Base-by-base conservation (phyloP, 2,888 invertebrate species). In the Deilephila elpenor region DNA sequence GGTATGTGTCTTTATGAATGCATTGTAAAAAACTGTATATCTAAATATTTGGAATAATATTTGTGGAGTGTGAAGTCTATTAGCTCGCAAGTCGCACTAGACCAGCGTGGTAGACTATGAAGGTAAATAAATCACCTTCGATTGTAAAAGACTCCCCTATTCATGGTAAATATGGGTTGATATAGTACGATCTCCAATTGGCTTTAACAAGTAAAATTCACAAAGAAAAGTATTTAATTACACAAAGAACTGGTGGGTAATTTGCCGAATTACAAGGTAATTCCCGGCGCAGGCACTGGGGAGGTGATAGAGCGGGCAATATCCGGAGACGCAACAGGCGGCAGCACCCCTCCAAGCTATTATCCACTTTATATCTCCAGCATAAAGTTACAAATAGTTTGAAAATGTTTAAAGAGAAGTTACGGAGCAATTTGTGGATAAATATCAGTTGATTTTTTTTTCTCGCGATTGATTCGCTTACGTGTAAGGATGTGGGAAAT, bases 301-400 rank as follows among this genome's bases (percentile, higher is more conserved):
- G 83, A 78, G 78, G 83, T 84, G 89, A 90, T 91, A 89, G 89
- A 91, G 83, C 84, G 87, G 81, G 90, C 87, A 90, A 92, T 93
- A 91, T 94, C 94, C 93, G 93, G 87, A 75, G 14, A 73, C 82
- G 92, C 93, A 93, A 93, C 93, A 93, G 92, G 93, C 92, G 77
- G 78, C 53, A 71, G 32, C 2, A 44, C 32, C 25, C 25, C 17
- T 17, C 25, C 59, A 61, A 6, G 56, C 34, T 37, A 71, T 61
- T 34, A 56, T 71, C 37, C 20, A 20, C 29, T 37, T 56, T 62
- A 51, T 25, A 6, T 14, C 0, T 25, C 2, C 0, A 3, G 20
- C 19, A 5, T 73, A 73, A 17, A 37, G 73, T 71, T 8, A 34
- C 20, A 56, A 71, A 37, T 71, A 2, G 2, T 8, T 3, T n/a